Conservation (phyloP, 2,797 vertebrate species). For the Eulemur rubriventer region DNA sequence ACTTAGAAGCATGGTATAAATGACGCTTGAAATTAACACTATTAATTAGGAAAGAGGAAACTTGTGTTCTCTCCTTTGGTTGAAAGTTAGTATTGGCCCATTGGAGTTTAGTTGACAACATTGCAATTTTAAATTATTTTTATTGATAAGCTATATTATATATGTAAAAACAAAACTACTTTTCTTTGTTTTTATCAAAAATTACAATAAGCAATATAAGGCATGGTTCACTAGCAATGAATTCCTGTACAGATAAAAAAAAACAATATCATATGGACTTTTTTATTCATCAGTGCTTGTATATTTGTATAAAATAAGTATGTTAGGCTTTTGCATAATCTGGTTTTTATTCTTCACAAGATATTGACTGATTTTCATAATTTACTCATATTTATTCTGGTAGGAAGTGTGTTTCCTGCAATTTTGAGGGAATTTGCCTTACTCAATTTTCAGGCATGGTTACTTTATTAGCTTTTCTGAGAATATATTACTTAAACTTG, state of each 20-base stretch:
- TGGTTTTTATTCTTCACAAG: constrained; percentile 1
- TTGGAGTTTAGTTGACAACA: not conserved
- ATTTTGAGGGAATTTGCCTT: not conserved
- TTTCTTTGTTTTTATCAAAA: not conserved
- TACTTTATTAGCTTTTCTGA: constrained; percentile 36
- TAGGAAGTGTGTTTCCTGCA: not conserved
- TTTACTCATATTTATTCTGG: not conserved
- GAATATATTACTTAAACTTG: not conserved
- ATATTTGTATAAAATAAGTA: not conserved
- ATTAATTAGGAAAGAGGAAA: constrained; percentile 55
- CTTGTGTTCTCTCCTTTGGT: not conserved
- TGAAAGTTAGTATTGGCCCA: not conserved
- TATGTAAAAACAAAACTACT: not conserved
- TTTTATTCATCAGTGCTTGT: not conserved
- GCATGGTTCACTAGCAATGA: not conserved
- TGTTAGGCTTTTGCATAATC: not conserved
- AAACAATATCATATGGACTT: not conserved
- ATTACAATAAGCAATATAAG: not conserved
- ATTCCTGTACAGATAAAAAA: not conserved
- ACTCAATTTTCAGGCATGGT: not conserved
- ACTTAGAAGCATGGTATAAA: constrained; percentile 15
- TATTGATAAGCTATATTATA: not conserved
- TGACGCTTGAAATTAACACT: not conserved
- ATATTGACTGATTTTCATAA: constrained; percentile 36
- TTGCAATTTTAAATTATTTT: not conserved